Evolutionary conservation across 2,888 invertebrate genomes (phyloP).

Genomic region (Omphaloscelis lunosa): DNA sequence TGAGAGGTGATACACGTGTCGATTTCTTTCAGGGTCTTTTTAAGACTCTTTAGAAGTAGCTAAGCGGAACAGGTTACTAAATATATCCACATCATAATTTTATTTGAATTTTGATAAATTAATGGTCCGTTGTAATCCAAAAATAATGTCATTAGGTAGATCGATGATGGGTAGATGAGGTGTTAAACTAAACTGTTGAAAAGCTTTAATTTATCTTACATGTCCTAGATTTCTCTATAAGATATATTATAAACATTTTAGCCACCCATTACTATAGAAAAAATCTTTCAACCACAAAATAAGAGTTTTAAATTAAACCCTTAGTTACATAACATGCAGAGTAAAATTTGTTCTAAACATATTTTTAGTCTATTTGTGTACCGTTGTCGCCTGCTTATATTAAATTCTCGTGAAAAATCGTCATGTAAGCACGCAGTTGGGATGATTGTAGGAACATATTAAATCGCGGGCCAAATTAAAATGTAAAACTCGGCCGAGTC

Average conservation of each 20-base stretch:
- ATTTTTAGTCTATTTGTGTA: constrained; percentile 28
- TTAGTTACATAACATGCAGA: neutral
- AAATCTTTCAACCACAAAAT: neutral
- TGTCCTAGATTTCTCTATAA: neutral
- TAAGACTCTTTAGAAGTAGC: no score
- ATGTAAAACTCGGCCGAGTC: constrained; percentile 81
- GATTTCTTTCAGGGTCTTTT: no score
- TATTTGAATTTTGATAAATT: neutral
- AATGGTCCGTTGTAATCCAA: neutral
- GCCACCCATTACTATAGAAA: neutral
- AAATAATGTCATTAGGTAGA: neutral
- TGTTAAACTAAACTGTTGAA: neutral
- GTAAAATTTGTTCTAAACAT: constrained; percentile 30
- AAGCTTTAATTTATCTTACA: neutral
- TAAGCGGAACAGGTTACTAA: no score
- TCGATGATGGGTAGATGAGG: neutral
- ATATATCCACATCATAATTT: no score
- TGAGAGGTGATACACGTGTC: no score
- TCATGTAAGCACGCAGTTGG: constrained; percentile 52
- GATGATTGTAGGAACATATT: constrained; percentile 71
- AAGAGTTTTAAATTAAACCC: constrained; percentile 17
- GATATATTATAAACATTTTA: neutral
- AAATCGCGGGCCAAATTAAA: constrained; percentile 82
- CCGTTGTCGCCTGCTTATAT: constrained; percentile 44
- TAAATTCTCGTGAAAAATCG: constrained; percentile 64